Percentiles rank a stretch among this genome's conserved stretches.
phyloP scores from a whole-genome alignment of 2,113 vertebrate species.

The Elachura formosa region DNA sequence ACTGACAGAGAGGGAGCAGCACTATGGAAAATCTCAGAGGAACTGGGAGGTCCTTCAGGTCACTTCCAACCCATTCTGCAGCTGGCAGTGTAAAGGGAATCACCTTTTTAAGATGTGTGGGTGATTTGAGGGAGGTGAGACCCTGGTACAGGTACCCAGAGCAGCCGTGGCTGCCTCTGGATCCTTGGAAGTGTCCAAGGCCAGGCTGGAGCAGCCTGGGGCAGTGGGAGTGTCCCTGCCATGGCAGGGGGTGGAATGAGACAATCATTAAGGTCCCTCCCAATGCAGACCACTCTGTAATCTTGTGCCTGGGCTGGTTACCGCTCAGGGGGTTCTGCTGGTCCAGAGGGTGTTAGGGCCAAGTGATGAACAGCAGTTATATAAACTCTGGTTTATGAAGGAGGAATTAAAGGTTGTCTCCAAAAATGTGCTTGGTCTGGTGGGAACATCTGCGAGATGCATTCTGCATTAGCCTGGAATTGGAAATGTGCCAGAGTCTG shows the following conservation, averaged over 20 bases:
- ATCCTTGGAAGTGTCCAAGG: background rate
- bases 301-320: background rate
- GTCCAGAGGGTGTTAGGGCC: accelerated
- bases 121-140: background rate
- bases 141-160: background rate
- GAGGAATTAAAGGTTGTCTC: background rate
- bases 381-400: accelerated
- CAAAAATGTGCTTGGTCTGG: background rate
- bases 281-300: background rate
- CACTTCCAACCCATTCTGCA: background rate
- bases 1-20: background rate
- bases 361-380: accelerated
- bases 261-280: too few species aligned
- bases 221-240: background rate
- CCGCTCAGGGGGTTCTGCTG: accelerated
- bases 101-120: background rate
- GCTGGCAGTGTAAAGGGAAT: background rate
- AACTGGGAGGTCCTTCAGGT: background rate
- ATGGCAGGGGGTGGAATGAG: background rate
- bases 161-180: background rate
- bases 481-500: background rate
- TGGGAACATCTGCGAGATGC: background rate
- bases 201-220: background rate
- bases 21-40: accelerated
- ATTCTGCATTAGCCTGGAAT: accelerated